Base-by-base conservation (phyloP, 2,797 vertebrate genomes). In the Platyrinchus mystaceus region DNA sequence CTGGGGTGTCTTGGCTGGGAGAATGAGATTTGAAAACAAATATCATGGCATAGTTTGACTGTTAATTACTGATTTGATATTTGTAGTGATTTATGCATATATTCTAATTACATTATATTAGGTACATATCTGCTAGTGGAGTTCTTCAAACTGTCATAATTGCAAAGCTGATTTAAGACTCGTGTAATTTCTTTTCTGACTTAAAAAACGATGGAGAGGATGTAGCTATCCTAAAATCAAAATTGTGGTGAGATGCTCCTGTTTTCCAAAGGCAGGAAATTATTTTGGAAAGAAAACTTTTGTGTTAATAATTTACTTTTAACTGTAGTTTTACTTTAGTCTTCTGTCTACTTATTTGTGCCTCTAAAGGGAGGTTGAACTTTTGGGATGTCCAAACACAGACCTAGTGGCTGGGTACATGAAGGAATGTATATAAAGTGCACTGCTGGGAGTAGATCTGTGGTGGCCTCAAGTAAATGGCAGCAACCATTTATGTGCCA, bases 341-440 rank as follows among this genome's bases (percentile, higher is more conserved):
- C 39, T 76, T 20, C 21, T 79, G 26, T 58, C 43, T 70, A 2
- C 13, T 62, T 84, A 24, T 7, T 49, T 32, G 41, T 70, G 16
- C 12, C 14, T 66, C 43, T 76, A 21, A 79, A 81, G n/a, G 50
- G 22, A 58, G 8, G 22, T 55, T 47, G 28, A 39, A 58, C 62
- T 84, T 70, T 32, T 28, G 41, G 39, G 46, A 55, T 37, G 43
- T 47, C 36, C 52, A 63, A 27, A 52, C 26, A 52, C 6, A 62
- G 59, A 59, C 17, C 20, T 74, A 58, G n/a, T 46, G 78, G 46
- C 34, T 76, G 46, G n/a, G 39, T 60, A 43, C 3, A 1, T 19
- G 4, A 0, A 2, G 58, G 13, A 39, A 12, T 2, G 30, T 64
- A 9, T 23, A 12, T 23, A 3, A 74, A 64, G 22, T 28, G 30